Percentiles rank a stretch among this genome's conserved stretches.
Conservation (phyloP, 2,888 invertebrate genomes). For the Philhelius pedissequus region DNA sequence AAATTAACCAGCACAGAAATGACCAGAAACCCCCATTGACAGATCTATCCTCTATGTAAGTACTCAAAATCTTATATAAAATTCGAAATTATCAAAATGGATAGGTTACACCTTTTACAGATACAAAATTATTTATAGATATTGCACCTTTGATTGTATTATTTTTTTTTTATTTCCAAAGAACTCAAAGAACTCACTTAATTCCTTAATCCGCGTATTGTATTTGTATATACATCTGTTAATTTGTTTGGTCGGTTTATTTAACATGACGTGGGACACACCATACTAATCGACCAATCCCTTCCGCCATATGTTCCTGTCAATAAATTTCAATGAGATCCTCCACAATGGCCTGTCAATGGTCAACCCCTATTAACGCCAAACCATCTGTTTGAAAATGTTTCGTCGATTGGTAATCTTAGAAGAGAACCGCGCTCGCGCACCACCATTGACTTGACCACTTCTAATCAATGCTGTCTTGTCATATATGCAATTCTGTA, state of each 20-base stretch:
- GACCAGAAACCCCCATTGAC: too few species aligned
- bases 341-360: conserved; percentile 14
- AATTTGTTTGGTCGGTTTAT: background rate
- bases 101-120: background rate
- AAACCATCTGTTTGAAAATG: conserved; percentile 54
- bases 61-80: too few species aligned
- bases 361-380: conserved; percentile 47
- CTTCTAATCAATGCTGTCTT: conserved; percentile 43
- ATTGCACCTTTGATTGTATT: background rate
- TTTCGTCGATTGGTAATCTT: conserved; percentile 1
- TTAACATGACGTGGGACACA: conserved; percentile 47
- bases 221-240: conserved; percentile 1
- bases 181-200: background rate
- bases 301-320: conserved; percentile 43
- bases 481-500: background rate
- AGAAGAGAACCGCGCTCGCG: background rate
- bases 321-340: conserved; percentile 50
- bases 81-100: background rate
- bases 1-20: too few species aligned
- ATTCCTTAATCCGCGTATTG: background rate
- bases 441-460: conserved; percentile 21
- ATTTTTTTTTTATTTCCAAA: background rate
- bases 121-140: background rate
- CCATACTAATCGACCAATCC: conserved; percentile 22
- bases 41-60: too few species aligned